These are phyloP conservation scores for Alcedo atthis DNA, from an alignment of 2,797 vertebrate species.

Conservation along the genomic window DNA sequence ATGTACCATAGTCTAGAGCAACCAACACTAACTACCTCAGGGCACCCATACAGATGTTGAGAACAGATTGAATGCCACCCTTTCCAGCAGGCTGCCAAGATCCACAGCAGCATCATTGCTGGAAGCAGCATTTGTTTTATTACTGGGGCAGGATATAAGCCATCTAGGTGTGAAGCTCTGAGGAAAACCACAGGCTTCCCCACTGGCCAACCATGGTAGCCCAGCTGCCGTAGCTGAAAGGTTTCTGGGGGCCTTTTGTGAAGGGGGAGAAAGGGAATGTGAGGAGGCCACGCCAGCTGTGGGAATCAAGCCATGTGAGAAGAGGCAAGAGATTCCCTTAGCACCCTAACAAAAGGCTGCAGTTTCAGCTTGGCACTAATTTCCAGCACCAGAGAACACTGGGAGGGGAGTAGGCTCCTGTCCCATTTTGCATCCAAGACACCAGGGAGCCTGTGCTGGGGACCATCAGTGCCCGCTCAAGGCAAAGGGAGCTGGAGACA, in stretches of 20 bases:
- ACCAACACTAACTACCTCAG: neutral
- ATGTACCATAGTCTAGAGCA: neutral
- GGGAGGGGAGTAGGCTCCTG: neutral
- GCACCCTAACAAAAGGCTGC: neutral
- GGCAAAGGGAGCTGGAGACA: constrained; percentile 23
- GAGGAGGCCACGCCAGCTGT: rapidly evolving
- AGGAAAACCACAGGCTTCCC: constrained; percentile 19
- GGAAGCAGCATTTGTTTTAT: constrained; percentile 22
- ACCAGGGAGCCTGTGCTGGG: neutral
- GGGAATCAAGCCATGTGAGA: neutral
- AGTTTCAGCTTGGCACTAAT: neutral
- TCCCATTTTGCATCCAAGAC: neutral
- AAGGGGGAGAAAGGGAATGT: neutral
- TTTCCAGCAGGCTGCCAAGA: constrained; percentile 21
- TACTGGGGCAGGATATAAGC: neutral
- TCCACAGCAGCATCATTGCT: neutral
- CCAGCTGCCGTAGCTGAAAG: neutral
- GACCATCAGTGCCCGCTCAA: neutral
- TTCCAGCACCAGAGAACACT: neutral
- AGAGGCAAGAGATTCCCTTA: neutral
- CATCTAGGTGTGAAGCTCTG: neutral
- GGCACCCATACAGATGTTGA: neutral
- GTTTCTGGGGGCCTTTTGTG: neutral
- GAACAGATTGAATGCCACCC: neutral
- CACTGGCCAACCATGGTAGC: neutral